Base-by-base conservation (phyloP, 92 coral and sea anemone species). In the Siderastrea siderea region DNA sequence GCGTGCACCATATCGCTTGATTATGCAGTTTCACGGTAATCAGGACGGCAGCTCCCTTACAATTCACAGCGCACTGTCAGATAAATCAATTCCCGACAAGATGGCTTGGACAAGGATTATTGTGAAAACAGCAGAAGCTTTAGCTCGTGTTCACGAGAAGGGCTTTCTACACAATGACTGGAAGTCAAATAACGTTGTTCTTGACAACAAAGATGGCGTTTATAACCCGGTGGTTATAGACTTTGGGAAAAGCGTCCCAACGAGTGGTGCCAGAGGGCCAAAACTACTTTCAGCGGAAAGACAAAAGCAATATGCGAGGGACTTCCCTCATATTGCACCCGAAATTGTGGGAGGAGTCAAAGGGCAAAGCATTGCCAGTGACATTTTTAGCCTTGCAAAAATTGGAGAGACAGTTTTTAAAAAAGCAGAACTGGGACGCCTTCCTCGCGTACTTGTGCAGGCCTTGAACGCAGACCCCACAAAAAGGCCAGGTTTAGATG, bases 311-410 rank as follows among this genome's bases (percentile, higher is more conserved):
- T 89, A 82, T 76, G 17, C 68, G 16, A 69, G 14, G 53, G 69
- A 83, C 26, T 89, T 63, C 19, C 92, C 92, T 9, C 92, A 89
- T 62, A 83, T 89, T 58, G 88, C 92, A 10, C 92, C 92, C 5
- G 92, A 89, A 75, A 89, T 89, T 72, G 81, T 77, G 9, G 73
- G 51, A 44, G 89, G 89, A 58, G 61, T 72, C 6, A 65, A 68
- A 57, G 85, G 75, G 19, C 93, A 90, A 71, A 84, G 80, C 72
- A n/a, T 16, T 13, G 85, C 78, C 45, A 90, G 93, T 78, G 93
- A 90, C 81, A 47, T 90, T 68, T 90, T 76, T 90, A 84, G 82
- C 77, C 79, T 90, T 38, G 82, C 80, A 45, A 84, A 77, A 62
- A 77, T 90, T 13, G 84, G 53, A 6, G 92, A 90, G 81, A 53